Evolutionary conservation across 2,113 vertebrate genomes (phyloP), one percentile per base, ranked within the genome.

Genomic region (Acrocephalus kingi): DNA sequence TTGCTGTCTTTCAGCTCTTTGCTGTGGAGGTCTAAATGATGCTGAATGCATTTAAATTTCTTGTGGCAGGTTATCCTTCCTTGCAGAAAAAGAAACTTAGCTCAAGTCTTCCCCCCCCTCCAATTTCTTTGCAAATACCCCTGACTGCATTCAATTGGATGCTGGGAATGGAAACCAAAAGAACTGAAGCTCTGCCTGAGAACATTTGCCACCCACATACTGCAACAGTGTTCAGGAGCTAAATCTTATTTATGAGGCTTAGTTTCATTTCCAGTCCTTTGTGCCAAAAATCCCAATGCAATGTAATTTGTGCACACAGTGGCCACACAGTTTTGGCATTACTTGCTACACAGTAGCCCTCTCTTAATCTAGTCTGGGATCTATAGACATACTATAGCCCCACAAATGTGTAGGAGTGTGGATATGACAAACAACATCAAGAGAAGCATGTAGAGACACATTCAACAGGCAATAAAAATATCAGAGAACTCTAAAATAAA

Each of bases 201-300:
- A 96, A 91, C 81, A 88, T 93, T 90, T 90, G 72, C 92, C 92
- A 96, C 89, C 92, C 93, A 93, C 91, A 78, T 84, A 73, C 71
- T 48, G 88, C 90, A 95, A 90, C 55, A 80, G 46, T 12, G 43
- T 66, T 89, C 61, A 56, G 69, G 54, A 94, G 82, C 76, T 91
- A 89, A 95, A 91, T 89, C 91, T 87, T 90, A 93, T 87, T 94
- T 96, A 78, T 80, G 90, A 94, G 68, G 51, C 54, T 95, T 63
- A 76, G 83, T 62, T 79, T 93, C 76, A 66, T 48, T 90, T 93
- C 82, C 84, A 95, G 75, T 48, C 75, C 72, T 90, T 88, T 81
- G 85, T 90, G 89, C 81, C 90, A 80, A 94, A 91, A 90, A 94
- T 89, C 64, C 81, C 86, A 87, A 11, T 23, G 78, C 24, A 43